Evolutionary conservation across 1,140 invertebrate genomes (phyloP).

Genomic region (Hestina assimilis): DNA sequence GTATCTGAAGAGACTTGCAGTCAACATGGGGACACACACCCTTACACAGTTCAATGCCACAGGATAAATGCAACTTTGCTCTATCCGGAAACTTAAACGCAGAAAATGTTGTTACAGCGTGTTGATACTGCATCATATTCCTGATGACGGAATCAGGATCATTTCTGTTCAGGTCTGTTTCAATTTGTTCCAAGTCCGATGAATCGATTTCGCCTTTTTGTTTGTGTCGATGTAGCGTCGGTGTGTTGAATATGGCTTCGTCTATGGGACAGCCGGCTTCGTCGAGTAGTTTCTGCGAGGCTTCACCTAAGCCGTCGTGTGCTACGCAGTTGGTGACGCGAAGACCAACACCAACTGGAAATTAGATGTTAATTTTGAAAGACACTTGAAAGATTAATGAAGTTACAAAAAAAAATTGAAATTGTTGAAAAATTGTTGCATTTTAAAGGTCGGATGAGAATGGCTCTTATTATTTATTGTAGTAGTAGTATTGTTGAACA

Average conservation of each 20-base stretch:
- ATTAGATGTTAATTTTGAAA: too few species aligned
- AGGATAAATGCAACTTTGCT: constrained; percentile 84
- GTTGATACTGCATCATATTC: constrained; percentile 79
- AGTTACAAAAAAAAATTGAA: too few species aligned
- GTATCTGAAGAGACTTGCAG: constrained; percentile 64
- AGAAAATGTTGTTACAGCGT: constrained; percentile 83
- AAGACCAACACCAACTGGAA: constrained; percentile 83
- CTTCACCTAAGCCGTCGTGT: constrained; percentile 85
- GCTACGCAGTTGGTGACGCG: constrained; percentile 86
- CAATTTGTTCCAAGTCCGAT: constrained; percentile 48
- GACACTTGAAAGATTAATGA: too few species aligned
- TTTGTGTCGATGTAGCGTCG: constrained; percentile 64
- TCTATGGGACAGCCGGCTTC: constrained; percentile 85
- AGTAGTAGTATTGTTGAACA: too few species aligned
- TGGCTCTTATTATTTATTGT: too few species aligned
- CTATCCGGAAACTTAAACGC: constrained; percentile 90
- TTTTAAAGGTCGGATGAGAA: too few species aligned
- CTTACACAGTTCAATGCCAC: constrained; percentile 83
- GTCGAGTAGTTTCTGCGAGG: constrained; percentile 84
- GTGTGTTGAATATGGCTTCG: constrained; percentile 80
- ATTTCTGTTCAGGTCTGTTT: constrained; percentile 45
- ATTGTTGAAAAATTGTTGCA: too few species aligned
- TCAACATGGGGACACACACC: constrained; percentile 81
- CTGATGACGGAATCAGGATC: constrained; percentile 63
- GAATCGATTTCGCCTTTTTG: constrained; percentile 61